phyloP scores from a whole-genome alignment of 2,797 vertebrate genomes.

The Scyliorhinus canicula region DNA sequence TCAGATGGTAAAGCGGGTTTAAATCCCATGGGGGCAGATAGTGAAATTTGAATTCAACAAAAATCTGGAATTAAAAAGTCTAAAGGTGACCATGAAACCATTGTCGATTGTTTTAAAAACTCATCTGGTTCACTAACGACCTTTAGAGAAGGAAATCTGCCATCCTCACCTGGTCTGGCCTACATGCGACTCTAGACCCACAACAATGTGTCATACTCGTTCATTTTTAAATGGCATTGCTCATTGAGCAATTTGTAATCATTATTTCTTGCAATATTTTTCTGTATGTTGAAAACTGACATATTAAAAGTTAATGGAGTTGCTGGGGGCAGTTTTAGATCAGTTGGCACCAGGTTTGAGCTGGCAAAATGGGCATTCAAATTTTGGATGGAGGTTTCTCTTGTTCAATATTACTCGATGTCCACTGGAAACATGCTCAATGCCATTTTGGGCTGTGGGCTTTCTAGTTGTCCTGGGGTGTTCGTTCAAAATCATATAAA shows the following conservation, averaged over 20 bases:
- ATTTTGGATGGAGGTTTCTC: not conserved
- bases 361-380: not conserved
- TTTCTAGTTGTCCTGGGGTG: not conserved
- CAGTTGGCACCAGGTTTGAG: not conserved
- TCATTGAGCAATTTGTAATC: not conserved
- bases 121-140: too few species aligned
- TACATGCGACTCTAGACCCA: too few species aligned
- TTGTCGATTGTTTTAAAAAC: too few species aligned
- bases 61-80: too few species aligned
- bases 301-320: not conserved
- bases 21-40: too few species aligned
- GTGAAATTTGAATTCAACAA: too few species aligned
- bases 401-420: too few species aligned
- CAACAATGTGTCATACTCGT: too few species aligned
- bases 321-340: not conserved
- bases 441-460: not conserved
- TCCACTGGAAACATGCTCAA: not conserved
- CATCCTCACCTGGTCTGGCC: too few species aligned
- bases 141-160: too few species aligned
- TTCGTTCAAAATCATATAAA: too few species aligned
- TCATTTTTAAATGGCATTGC: not conserved
- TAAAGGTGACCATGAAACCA: too few species aligned
- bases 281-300: not conserved
- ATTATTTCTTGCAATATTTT: slow-evolving; percentile 2
- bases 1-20: not conserved